These are phyloP conservation scores for Stercorarius parasiticus DNA, from an alignment of 2,113 vertebrate genomes.

Conservation along the genomic window DNA sequence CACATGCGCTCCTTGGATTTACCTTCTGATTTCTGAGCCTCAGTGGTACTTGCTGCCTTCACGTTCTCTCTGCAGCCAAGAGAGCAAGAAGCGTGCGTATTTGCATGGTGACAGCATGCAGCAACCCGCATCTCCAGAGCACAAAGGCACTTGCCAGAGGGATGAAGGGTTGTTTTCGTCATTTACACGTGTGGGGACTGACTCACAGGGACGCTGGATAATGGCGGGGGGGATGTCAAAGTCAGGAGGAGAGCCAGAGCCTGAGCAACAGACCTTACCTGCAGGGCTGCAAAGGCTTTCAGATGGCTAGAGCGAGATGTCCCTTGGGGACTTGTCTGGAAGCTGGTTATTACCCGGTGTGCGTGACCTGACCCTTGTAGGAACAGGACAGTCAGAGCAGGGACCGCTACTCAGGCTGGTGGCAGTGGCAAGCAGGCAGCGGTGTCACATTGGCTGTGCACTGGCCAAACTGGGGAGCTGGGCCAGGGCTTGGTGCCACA, in stretches of 20 bases:
- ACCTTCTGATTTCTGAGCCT: neutral
- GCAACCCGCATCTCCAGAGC: neutral
- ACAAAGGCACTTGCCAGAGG: neutral
- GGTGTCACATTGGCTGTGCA: neutral
- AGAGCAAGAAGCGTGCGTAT: neutral
- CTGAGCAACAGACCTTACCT: neutral
- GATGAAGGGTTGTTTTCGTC: neutral
- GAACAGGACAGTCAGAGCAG: accelerated
- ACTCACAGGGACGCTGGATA: neutral
- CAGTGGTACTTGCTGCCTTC: neutral
- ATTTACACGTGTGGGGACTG: neutral
- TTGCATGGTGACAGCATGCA: neutral
- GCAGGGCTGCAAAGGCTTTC: neutral
- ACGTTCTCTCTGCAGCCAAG: neutral
- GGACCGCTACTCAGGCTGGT: neutral
- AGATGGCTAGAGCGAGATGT: neutral
- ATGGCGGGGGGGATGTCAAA: neutral
- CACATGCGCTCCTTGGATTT: accelerated
- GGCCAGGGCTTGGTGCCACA: neutral
- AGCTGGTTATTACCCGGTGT: accelerated
- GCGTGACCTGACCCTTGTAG: neutral
- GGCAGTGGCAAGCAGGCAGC: neutral
- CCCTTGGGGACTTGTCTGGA: neutral
- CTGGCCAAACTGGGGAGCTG: neutral
- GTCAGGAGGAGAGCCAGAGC: neutral